Evolutionary conservation across 2,888 invertebrate genomes (phyloP).

Genomic region (Drosophila glabriapex): DNA sequence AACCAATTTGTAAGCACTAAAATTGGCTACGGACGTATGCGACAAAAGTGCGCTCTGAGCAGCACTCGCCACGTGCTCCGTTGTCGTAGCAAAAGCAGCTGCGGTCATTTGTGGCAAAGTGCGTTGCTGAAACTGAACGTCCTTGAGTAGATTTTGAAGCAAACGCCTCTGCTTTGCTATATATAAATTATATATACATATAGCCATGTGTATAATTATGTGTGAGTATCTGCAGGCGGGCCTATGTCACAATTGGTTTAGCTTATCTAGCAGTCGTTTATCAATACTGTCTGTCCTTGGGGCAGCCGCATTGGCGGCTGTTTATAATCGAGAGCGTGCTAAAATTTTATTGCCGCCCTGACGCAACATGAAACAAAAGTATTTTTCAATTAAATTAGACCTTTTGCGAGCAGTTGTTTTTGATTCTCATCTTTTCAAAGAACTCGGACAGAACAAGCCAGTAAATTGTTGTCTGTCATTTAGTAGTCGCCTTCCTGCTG

Average conservation of each 20-base stretch:
- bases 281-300: slow-evolving; percentile 34
- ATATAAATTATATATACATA: neutral
- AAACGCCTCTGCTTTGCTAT: neutral
- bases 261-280: slow-evolving; percentile 32
- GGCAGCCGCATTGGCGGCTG: slow-evolving; percentile 2
- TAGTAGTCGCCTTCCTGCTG: slow-evolving; percentile 41
- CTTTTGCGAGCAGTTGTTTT: neutral
- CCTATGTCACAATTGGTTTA: slow-evolving; percentile 2
- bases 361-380: neutral
- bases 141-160: slow-evolving; percentile 31
- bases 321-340: neutral
- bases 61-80: neutral
- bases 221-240: neutral
- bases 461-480: slow-evolving; percentile 6
- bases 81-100: neutral
- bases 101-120: slow-evolving; percentile 1
- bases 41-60: slow-evolving; percentile 14
- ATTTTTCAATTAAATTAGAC: slow-evolving; percentile 1
- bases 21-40: slow-evolving; percentile 1
- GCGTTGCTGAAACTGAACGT: slow-evolving; percentile 8
- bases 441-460: slow-evolving; percentile 36
- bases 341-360: slow-evolving; percentile 1
- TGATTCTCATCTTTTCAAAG: slow-evolving; percentile 10
- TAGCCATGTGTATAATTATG: neutral
- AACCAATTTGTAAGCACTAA: neutral